These are phyloP conservation scores for Tolypeutes matacus DNA, from an alignment of 2,797 vertebrate genomes.

Conservation along the genomic window DNA sequence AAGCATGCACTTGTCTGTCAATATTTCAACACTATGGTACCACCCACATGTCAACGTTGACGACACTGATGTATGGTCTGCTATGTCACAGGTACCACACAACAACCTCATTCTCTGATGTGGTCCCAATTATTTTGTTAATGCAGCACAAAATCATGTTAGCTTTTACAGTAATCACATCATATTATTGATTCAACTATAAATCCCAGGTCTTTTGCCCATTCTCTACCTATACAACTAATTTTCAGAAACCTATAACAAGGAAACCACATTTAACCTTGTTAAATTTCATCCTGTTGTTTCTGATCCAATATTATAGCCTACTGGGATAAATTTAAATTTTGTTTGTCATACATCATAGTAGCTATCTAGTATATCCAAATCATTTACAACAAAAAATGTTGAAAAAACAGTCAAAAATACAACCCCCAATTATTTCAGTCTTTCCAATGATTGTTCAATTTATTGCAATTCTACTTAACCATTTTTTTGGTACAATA, in stretches of 20 bases:
- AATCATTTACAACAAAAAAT: conserved; percentile 39
- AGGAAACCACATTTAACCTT: not conserved
- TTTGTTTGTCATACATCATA: not conserved
- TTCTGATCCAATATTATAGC: not conserved
- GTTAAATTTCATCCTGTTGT: not conserved
- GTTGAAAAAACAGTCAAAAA: conserved; percentile 18
- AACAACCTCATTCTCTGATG: not conserved
- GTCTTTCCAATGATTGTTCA: not conserved
- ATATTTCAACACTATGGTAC: not conserved
- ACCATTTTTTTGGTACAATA: not conserved
- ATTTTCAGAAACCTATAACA: conserved; percentile 19
- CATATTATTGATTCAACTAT: not conserved
- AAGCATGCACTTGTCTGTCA: not conserved
- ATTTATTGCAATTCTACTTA: conserved; percentile 38
- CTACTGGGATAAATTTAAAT: not conserved
- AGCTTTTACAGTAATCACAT: not conserved
- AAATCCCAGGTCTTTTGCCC: not conserved
- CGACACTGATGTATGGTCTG: not conserved
- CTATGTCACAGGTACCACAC: not conserved
- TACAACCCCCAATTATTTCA: not conserved
- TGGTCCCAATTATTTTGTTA: not conserved
- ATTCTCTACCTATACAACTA: not conserved
- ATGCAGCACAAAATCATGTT: not conserved
- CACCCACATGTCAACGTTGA: not conserved
- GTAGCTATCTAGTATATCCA: not conserved